Evolutionary conservation across 2,888 invertebrate genomes (phyloP), one percentile per base, ranked within the genome.

Genomic region (Cryptocheilus praepositus): DNA sequence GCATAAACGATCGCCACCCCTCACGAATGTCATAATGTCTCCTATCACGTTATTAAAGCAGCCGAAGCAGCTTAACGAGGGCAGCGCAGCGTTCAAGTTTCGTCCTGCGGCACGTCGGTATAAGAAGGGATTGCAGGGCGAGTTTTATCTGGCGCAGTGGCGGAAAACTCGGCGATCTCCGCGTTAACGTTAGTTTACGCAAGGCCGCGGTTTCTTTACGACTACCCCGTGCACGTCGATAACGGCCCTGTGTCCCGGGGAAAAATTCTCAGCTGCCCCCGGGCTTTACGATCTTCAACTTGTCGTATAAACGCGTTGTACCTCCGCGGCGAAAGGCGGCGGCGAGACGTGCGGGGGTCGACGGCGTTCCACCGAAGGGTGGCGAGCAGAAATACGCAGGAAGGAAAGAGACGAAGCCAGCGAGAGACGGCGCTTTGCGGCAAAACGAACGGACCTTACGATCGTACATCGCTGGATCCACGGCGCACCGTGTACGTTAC

Each of bases 151-250:
- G 16, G 49, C 49, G 36, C 49, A 49, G 49, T 49, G 18, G 16
- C 49, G 49, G 49, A 49, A 49, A 49, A 49, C 49, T 49, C 49
- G 18, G 49, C 46, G 43, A 21, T 59, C 59, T 16, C 28, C 74
- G 76, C 82, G 81, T 82, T 83, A 81, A 81, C 82, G 81, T 81
- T 81, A 69, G 67, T 73, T 76, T 71, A 84, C 83, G 83, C 81
- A 81, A 81, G 81, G 58, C 74, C 76, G 77, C 80, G 78, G 79
- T 80, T 82, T 77, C 80, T 84, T 84, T 84, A 83, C 82, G 84
- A 83, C 70, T 80, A 67, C 43, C 61, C 74, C 71, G 75, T 78
- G 74, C 77, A 78, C 79, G 79, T 83, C 83, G 81, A 83, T 82
- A 80, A 71, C 70, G 72, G 65, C 73, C 71, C 18, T 49, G 49